Evolutionary conservation across 64 coral and sea anemone species (phyloP).

Genomic region (Exaiptasia diaphana): DNA sequence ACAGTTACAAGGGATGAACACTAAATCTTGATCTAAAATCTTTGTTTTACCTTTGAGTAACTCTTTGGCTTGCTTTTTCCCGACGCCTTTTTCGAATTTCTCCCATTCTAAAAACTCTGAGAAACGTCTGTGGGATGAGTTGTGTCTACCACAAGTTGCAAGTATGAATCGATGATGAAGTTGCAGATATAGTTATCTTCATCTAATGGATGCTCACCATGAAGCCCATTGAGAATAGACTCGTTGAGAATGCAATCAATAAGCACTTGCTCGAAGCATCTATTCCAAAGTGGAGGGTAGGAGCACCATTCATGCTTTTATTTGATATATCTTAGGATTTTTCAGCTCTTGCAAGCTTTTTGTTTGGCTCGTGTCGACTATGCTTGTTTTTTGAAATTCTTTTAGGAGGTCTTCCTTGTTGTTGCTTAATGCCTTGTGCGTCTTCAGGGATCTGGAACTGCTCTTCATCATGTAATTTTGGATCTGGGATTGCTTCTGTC

Average conservation of each 20-base stretch:
- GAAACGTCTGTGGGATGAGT: neutral
- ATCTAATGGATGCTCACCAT: neutral
- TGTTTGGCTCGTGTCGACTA: too few species aligned
- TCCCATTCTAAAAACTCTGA: neutral
- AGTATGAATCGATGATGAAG: neutral
- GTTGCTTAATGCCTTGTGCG: too few species aligned
- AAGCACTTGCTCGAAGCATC: too few species aligned
- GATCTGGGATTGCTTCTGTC: too few species aligned
- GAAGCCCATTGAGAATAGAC: neutral
- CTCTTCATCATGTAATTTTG: too few species aligned
- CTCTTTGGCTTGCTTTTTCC: neutral
- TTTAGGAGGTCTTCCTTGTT: too few species aligned
- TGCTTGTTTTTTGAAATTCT: too few species aligned
- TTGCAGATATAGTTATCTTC: constrained; percentile 9
- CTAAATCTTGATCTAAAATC: neutral
- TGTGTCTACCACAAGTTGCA: neutral
- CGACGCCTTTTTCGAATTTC: neutral
- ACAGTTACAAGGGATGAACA: neutral
- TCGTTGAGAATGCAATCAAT: neutral
- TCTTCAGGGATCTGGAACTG: too few species aligned
- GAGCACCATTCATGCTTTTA: too few species aligned
- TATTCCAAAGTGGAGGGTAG: too few species aligned
- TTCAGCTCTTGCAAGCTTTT: too few species aligned
- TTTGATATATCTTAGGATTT: too few species aligned
- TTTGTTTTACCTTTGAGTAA: neutral